Percentiles rank a stretch among this genome's conserved stretches.
Conservation (phyloP, 1,140 invertebrate species). For the Drosophila kurseongensis region DNA sequence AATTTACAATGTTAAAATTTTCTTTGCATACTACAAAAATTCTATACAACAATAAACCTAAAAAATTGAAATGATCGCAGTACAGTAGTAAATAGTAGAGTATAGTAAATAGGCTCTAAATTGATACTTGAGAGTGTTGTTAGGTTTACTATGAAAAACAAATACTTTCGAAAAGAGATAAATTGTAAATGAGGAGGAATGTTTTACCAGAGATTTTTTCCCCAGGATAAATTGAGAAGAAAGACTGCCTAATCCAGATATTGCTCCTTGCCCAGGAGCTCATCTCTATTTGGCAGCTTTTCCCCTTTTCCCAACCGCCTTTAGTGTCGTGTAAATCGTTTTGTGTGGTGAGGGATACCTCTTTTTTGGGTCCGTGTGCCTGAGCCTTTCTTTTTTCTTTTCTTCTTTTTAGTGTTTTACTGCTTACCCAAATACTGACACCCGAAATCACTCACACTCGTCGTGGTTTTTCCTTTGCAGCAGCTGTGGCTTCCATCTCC, state of each 20-base stretch:
- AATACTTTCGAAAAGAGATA: too few relatives aligned
- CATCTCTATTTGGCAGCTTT: slow-evolving; percentile 50
- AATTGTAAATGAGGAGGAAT: background rate
- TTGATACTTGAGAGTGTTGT: too few relatives aligned
- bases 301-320: slow-evolving; percentile 46
- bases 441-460: slow-evolving; percentile 33
- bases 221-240: background rate
- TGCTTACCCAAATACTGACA: slow-evolving; percentile 38
- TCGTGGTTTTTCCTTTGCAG: slow-evolving; percentile 30
- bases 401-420: slow-evolving; percentile 30
- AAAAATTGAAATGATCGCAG: too few relatives aligned
- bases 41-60: too few relatives aligned
- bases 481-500: slow-evolving; percentile 38
- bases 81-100: too few relatives aligned
- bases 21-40: too few relatives aligned
- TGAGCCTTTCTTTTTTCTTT: slow-evolving; percentile 5
- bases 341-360: slow-evolving; percentile 69
- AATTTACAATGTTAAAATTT: too few relatives aligned
- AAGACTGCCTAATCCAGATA: slow-evolving; percentile 6
- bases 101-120: too few relatives aligned
- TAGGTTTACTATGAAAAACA: too few relatives aligned
- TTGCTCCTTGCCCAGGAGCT: slow-evolving; percentile 10
- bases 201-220: background rate
- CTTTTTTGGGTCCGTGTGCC: slow-evolving; percentile 40
- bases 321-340: slow-evolving; percentile 80